Base-by-base conservation (phyloP, 2,113 vertebrate species). In the Lepidothrix coronata region DNA sequence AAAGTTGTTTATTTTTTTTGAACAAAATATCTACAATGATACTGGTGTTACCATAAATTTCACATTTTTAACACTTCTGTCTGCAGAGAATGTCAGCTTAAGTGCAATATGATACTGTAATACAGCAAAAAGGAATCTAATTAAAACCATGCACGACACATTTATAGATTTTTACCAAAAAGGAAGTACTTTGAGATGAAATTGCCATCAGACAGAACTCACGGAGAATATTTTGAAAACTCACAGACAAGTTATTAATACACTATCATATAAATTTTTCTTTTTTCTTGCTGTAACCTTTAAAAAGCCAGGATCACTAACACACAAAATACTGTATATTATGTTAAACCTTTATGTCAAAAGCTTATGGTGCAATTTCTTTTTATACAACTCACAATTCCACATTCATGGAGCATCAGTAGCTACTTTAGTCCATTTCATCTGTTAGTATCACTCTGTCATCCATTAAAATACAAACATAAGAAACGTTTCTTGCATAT, bases 1-100 rank as follows among this genome's bases (percentile, higher is more conserved):
- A 96, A 95, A 80, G 68, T 94, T 87, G 74, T 98, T 98, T 98
- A 98, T 98, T 98, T 58, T 98, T 97, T 97, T 95, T 95, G 59
- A 96, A 96, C 74, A 97, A 97, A 97, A 96, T 97, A 97, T 97
- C 79, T 97, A 94, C 77, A 97, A 30, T 96, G 91, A 97, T 91
- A 95, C 85, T 35, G 70, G 25, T 79, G 93, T 93, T 91, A 96
- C 44, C 57, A 95, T 95, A 96, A 80, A 87, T 62, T 77, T 65
- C 88, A 96, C 93, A 85, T 43, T 81, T 72, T 96, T 81, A 97
- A 97, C 71, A 86, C 39, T 73, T 96, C 63, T 86, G 52, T 93
- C 58, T 87, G 86, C 61, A 83, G 48, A 91, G 57, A 62, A 93
- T 82, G 66, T 92, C 95, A 88, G 46, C 71, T 97, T 24, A 70